phyloP scores from a whole-genome alignment of 2,888 invertebrate species.

The Coelinius sp. region DNA sequence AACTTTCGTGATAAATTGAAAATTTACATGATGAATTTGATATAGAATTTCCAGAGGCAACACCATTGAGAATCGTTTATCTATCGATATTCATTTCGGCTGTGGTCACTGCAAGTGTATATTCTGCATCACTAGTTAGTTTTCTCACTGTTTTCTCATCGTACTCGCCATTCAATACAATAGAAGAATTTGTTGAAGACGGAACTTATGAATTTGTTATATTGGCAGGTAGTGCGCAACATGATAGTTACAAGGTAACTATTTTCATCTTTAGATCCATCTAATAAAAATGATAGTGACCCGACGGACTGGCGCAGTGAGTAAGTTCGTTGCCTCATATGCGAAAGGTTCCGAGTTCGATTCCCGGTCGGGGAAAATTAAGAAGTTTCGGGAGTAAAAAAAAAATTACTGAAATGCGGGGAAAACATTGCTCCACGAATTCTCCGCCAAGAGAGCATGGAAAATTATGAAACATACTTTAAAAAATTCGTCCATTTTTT shows the following conservation, averaged over 20 bases:
- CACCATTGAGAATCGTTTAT: slow-evolving; percentile 55
- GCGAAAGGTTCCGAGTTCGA: too few species aligned
- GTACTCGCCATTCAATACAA: slow-evolving; percentile 55
- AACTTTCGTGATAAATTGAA: not conserved
- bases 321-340: too few species aligned
- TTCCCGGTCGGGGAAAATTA: too few species aligned
- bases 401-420: too few species aligned
- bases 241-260: slow-evolving; percentile 52
- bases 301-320: too few species aligned
- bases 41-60: slow-evolving; percentile 53
- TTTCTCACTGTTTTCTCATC: slow-evolving; percentile 38
- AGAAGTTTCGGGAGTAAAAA: too few species aligned
- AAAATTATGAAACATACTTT: too few species aligned
- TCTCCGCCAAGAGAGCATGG: too few species aligned
- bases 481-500: too few species aligned
- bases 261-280: not conserved
- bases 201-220: slow-evolving; percentile 57
- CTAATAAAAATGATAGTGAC: not conserved
- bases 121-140: slow-evolving; percentile 51
- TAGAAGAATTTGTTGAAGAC: slow-evolving; percentile 56
- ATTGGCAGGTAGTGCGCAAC: slow-evolving; percentile 54
- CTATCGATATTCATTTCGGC: slow-evolving; percentile 48
- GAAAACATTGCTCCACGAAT: too few species aligned
- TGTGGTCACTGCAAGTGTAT: slow-evolving; percentile 40
- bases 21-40: not conserved